phyloP scores from a whole-genome alignment of 2,113 vertebrate genomes.

The Corythornis cristatus region DNA sequence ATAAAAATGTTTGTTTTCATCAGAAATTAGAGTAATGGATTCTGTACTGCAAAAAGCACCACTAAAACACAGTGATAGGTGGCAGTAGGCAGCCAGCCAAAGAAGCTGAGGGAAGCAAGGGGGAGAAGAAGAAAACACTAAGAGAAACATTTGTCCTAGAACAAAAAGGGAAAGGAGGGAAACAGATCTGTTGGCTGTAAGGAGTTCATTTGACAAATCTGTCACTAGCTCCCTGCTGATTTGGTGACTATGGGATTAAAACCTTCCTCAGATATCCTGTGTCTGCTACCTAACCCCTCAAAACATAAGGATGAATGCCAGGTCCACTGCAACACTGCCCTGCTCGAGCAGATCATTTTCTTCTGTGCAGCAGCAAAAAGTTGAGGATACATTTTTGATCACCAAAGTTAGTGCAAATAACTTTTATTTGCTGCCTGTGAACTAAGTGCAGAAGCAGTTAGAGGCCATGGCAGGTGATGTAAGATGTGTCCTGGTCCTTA shows the following conservation, averaged over 20 bases:
- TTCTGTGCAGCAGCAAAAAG: background rate
- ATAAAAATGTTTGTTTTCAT: background rate
- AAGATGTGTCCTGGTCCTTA: background rate
- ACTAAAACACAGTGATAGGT: background rate
- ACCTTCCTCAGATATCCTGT: background rate
- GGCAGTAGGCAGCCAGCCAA: conserved; percentile 1
- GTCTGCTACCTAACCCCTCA: background rate
- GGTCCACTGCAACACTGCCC: background rate
- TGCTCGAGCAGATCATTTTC: background rate
- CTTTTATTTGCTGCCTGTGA: background rate
- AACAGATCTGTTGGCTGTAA: background rate
- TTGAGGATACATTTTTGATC: background rate
- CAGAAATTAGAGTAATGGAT: background rate
- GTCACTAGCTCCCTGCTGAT: background rate
- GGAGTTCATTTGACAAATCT: background rate
- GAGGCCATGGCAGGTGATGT: background rate
- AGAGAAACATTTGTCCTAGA: background rate
- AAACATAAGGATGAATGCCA: background rate
- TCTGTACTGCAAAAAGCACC: background rate
- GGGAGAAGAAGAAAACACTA: background rate
- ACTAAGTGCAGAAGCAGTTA: background rate
- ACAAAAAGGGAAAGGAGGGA: background rate
- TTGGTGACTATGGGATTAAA: background rate
- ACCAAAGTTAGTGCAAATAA: background rate
- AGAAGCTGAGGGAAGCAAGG: background rate